These are phyloP conservation scores for Drosophila novamexicana DNA, from an alignment of 1,140 invertebrate species.

Conservation along the genomic window DNA sequence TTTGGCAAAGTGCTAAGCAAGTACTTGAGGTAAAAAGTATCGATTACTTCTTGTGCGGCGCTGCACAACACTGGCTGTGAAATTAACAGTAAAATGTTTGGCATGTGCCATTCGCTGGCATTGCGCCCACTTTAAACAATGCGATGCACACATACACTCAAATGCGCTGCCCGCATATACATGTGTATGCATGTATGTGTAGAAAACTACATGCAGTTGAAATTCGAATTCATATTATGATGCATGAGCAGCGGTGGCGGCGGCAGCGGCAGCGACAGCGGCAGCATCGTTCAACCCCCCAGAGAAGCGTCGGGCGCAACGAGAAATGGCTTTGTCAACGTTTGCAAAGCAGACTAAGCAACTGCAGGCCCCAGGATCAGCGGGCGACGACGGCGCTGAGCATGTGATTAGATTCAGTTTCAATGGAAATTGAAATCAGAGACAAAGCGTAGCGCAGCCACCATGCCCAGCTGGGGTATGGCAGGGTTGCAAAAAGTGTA, in stretches of 20 bases:
- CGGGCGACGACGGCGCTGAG: conserved; percentile 60
- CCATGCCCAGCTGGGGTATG: background rate
- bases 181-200: too few relatives aligned
- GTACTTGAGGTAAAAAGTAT: conserved; percentile 8
- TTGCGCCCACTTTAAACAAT: conserved; percentile 76
- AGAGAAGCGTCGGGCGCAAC: background rate
- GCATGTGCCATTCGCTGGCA: conserved; percentile 80
- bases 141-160: conserved; percentile 37
- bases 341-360: conserved; percentile 13
- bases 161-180: conserved; percentile 12
- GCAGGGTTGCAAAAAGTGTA: conserved; percentile 55
- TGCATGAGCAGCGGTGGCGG: conserved; percentile 28
- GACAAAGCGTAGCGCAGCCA: conserved; percentile 52
- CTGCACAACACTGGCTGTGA: conserved; percentile 23
- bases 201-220: conserved; percentile 61
- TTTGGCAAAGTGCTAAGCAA: background rate
- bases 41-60: conserved; percentile 1
- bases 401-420: conserved; percentile 83
- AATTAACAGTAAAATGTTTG: conserved; percentile 65
- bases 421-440: conserved; percentile 82
- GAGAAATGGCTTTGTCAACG: conserved; percentile 11
- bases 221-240: conserved; percentile 45
- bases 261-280: too few relatives aligned
- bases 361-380: conserved; percentile 50
- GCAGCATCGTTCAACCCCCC: conserved; percentile 23